Evolutionary conservation across 2,797 vertebrate genomes (phyloP).

Genomic region (Karalla daura): DNA sequence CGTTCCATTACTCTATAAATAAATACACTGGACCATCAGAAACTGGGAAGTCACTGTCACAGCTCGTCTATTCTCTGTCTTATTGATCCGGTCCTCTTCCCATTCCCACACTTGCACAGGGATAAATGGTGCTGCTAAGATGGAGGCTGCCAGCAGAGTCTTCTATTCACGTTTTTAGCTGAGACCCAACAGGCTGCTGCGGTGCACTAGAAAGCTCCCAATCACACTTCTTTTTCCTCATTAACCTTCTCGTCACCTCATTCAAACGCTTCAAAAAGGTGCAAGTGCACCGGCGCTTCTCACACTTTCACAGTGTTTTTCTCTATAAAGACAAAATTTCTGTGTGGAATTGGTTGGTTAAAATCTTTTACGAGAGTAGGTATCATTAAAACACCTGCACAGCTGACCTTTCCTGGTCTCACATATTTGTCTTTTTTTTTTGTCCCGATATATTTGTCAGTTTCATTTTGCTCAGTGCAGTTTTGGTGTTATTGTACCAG

Average conservation of each 20-base stretch:
- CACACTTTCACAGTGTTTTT: not conserved
- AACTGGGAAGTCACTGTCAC: not conserved
- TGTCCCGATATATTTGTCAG: not conserved
- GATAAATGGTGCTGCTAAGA: not conserved
- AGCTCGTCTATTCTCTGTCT: not conserved
- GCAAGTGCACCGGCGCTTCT: not conserved
- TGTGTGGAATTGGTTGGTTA: not conserved
- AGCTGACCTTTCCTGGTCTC: not conserved
- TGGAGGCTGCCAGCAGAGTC: not conserved
- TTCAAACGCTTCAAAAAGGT: not conserved
- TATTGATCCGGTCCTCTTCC: not conserved
- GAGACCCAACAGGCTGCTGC: not conserved
- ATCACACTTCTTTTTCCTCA: not conserved
- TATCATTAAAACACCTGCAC: not conserved
- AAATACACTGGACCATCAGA: not conserved
- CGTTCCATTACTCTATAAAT: not conserved
- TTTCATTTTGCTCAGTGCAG: not conserved
- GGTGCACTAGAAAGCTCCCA: not conserved
- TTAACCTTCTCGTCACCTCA: conserved; percentile 5
- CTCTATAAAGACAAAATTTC: not conserved
- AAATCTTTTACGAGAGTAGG: not conserved
- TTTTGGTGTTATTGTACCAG: not conserved
- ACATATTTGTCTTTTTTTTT: not conserved
- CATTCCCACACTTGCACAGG: not conserved
- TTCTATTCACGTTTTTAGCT: not conserved